Evolutionary conservation across 2,113 vertebrate species (phyloP).

Genomic region (Cynoglossus semilaevis): DNA sequence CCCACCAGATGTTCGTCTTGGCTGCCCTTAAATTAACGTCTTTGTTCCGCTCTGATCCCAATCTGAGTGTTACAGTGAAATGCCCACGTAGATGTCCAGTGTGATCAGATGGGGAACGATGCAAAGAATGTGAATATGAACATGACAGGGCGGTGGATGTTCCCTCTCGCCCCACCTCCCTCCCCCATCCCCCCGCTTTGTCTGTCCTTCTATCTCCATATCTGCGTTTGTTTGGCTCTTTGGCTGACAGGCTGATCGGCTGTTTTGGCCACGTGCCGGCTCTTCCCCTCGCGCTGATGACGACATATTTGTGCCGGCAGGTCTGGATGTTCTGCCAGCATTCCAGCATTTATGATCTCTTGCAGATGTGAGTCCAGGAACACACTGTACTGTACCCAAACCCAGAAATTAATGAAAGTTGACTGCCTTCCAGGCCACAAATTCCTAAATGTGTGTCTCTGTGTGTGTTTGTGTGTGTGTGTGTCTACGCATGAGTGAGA

Average conservation of each 20-base stretch:
- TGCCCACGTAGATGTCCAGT: constrained; percentile 31
- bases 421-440: constrained; percentile 91
- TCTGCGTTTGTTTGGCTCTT: constrained; percentile 51
- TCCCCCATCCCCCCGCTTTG: neutral
- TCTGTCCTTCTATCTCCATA: constrained; percentile 34
- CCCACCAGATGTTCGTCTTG: constrained; percentile 47
- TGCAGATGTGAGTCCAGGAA: constrained; percentile 99
- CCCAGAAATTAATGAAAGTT: constrained; percentile 99
- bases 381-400: constrained; percentile 99
- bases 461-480: constrained; percentile 19
- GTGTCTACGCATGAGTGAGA: constrained; percentile 31
- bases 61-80: constrained; percentile 33
- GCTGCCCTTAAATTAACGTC: constrained; percentile 33
- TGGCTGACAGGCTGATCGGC: constrained; percentile 27
- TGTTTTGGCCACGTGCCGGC: constrained; percentile 80
- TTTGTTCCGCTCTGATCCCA: constrained; percentile 36
- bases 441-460: constrained; percentile 76
- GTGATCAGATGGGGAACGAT: constrained; percentile 50
- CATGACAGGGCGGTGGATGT: constrained; percentile 6
- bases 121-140: constrained; percentile 56
- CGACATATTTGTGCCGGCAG: constrained; percentile 95
- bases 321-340: constrained; percentile 99
- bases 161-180: neutral
- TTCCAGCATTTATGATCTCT: constrained; percentile 99
- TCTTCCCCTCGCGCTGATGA: constrained; percentile 90